phyloP scores from a whole-genome alignment of 2,797 vertebrate genomes.

The Jordanella pulchra region DNA sequence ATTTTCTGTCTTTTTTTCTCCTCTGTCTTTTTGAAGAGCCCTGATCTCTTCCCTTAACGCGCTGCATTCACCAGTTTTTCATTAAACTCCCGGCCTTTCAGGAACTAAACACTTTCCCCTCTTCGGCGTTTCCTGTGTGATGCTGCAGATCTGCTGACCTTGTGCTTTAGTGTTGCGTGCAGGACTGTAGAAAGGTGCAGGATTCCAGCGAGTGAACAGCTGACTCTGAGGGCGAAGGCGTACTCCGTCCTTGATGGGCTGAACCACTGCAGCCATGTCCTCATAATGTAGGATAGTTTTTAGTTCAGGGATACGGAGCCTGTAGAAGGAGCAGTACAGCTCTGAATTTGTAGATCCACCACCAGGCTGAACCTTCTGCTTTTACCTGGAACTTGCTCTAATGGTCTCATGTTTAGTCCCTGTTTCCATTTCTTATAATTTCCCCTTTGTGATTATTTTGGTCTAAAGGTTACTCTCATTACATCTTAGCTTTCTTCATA shows the following conservation, averaged over 20 bases:
- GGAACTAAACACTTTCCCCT: slow-evolving; percentile 47
- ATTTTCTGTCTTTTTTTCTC: slow-evolving; percentile 9
- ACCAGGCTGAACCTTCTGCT: slow-evolving; percentile 8
- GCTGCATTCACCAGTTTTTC: slow-evolving; percentile 39
- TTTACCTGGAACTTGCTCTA: neutral
- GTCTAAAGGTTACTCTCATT: no score
- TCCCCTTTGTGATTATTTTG: no score
- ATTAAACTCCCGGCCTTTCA: slow-evolving; percentile 49
- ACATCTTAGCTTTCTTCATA: no score
- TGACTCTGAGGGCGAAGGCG: slow-evolving; percentile 3
- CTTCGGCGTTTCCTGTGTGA: slow-evolving; percentile 41
- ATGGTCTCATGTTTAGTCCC: no score
- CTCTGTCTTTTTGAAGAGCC: slow-evolving; percentile 16
- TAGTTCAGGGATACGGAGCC: slow-evolving; percentile 12
- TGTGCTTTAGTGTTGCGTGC: slow-evolving; percentile 16
- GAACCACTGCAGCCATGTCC: slow-evolving; percentile 15
- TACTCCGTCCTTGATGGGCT: slow-evolving; percentile 18
- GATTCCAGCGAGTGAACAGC: slow-evolving; percentile 20
- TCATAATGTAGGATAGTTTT: slow-evolving; percentile 21
- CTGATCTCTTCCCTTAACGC: slow-evolving; percentile 29
- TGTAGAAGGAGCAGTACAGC: neutral
- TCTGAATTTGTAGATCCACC: neutral
- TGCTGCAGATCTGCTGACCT: slow-evolving; percentile 31
- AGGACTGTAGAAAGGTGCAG: slow-evolving; percentile 5
- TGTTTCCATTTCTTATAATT: no score